A percentile compares a stretch with the other conserved stretches of the same genome.
phyloP scores from a whole-genome alignment of 2,797 vertebrate species.

The Cossypha heuglini region DNA sequence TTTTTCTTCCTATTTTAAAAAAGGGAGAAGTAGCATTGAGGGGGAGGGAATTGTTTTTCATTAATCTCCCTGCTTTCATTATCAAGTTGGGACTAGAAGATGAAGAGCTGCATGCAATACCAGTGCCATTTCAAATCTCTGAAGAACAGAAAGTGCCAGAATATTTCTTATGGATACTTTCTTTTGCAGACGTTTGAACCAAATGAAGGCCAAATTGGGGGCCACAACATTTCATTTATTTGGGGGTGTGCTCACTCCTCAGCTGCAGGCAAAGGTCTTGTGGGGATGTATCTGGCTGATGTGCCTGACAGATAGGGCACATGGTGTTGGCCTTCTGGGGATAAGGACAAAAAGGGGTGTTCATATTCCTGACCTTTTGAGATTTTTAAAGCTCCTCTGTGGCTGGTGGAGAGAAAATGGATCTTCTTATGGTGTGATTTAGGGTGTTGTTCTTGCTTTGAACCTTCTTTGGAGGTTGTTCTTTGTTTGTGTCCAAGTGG shows the following conservation, averaged over 20 bases:
- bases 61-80: not conserved
- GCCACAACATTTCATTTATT: accelerated
- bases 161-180: not conserved
- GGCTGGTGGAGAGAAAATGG: not conserved
- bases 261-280: not conserved
- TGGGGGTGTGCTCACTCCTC: accelerated
- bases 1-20: not conserved
- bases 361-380: not conserved
- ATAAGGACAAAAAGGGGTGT: not conserved
- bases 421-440: not conserved
- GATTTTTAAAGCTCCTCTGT: not conserved
- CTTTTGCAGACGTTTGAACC: not conserved
- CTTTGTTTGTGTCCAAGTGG: not conserved
- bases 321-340: not conserved
- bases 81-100: not conserved
- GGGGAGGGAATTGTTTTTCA: not conserved
- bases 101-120: not conserved
- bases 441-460: not conserved
- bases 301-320: not conserved
- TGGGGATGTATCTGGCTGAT: not conserved
- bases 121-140: not conserved
- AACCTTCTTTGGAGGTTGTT: not conserved
- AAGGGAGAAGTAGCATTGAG: not conserved
- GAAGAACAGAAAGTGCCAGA: not conserved
- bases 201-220: not conserved